These are phyloP conservation scores for Planiliza haematocheilus DNA, from an alignment of 2,113 vertebrate genomes.

Conservation along the genomic window DNA sequence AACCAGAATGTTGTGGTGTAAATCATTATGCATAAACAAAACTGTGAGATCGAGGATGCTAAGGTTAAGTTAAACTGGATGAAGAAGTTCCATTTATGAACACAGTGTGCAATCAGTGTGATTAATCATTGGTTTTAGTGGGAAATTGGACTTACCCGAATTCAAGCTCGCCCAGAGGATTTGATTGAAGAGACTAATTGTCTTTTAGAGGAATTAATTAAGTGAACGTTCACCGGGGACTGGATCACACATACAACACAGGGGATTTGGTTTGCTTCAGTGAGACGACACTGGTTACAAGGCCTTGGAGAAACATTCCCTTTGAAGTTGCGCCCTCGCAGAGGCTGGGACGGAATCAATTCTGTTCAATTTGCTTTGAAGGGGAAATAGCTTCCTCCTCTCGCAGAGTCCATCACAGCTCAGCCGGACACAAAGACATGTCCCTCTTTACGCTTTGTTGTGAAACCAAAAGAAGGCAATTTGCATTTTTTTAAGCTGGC, in stretches of 20 bases:
- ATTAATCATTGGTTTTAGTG: conserved; percentile 54
- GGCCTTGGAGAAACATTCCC: conserved; percentile 52
- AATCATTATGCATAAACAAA: conserved; percentile 6
- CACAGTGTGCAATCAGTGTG: conserved; percentile 27
- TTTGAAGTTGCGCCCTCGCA: conserved; percentile 64
- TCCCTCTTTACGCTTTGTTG: conserved; percentile 61
- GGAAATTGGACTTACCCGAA: conserved; percentile 45
- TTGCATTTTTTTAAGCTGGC: conserved; percentile 49
- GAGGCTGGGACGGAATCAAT: conserved; percentile 61
- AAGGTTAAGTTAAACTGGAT: background rate
- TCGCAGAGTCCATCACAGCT: conserved; percentile 51
- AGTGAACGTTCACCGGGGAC: conserved; percentile 28
- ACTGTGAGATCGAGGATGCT: background rate
- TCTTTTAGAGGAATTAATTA: conserved; percentile 67
- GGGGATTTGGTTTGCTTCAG: conserved; percentile 40
- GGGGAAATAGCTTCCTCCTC: conserved; percentile 60
- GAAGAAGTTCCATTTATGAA: conserved; percentile 34
- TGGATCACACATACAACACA: conserved; percentile 44
- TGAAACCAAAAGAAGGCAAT: conserved; percentile 49
- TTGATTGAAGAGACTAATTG: conserved; percentile 68
- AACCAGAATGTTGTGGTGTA: conserved; percentile 7
- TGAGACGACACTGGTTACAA: conserved; percentile 27
- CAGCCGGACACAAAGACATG: conserved; percentile 50
- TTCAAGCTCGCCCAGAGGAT: conserved; percentile 51
- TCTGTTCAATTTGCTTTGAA: conserved; percentile 73